Percentiles rank a stretch among this genome's conserved stretches.
These are phyloP conservation scores for Lateolabrax maculatus DNA, from an alignment of 2,797 vertebrate species.

Conservation along the genomic window DNA sequence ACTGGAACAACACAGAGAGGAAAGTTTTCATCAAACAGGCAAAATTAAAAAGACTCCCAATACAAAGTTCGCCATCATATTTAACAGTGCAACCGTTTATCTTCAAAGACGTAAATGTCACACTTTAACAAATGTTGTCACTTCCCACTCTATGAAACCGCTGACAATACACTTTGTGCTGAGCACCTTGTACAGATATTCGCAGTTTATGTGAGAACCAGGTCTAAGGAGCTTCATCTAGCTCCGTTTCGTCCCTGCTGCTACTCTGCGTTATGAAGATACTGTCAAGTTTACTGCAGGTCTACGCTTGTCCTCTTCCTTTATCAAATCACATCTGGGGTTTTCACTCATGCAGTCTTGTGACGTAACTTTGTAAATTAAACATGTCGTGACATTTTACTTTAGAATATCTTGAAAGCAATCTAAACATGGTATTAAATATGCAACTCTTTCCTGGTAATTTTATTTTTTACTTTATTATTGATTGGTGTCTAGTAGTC, in stretches of 20 bases:
- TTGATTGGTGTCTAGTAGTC: background rate
- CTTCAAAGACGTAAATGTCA: slow-evolving; percentile 25
- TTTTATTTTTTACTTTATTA: background rate
- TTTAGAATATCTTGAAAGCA: slow-evolving; percentile 1
- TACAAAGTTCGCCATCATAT: background rate
- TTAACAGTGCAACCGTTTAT: slow-evolving; percentile 3
- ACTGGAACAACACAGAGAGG: background rate
- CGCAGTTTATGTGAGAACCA: background rate
- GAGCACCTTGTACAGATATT: background rate
- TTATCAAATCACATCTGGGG: slow-evolving; percentile 22
- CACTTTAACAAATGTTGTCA: slow-evolving; percentile 1
- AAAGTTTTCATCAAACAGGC: slow-evolving; percentile 29
- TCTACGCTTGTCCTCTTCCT: slow-evolving; percentile 27
- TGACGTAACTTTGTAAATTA: slow-evolving; percentile 25
- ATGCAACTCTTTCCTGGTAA: background rate
- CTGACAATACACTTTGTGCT: slow-evolving; percentile 1
- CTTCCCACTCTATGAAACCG: slow-evolving; percentile 14
- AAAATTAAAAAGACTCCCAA: slow-evolving; percentile 1
- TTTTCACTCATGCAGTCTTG: background rate
- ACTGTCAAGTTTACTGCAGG: slow-evolving; percentile 1
- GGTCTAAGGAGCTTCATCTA: background rate
- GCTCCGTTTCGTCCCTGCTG: background rate
- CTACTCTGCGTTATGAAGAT: background rate
- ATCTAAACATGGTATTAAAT: slow-evolving; percentile 6
- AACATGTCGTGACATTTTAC: slow-evolving; percentile 24